phyloP scores from a whole-genome alignment of 1,140 invertebrate species.

The Bombus sylvicola region DNA sequence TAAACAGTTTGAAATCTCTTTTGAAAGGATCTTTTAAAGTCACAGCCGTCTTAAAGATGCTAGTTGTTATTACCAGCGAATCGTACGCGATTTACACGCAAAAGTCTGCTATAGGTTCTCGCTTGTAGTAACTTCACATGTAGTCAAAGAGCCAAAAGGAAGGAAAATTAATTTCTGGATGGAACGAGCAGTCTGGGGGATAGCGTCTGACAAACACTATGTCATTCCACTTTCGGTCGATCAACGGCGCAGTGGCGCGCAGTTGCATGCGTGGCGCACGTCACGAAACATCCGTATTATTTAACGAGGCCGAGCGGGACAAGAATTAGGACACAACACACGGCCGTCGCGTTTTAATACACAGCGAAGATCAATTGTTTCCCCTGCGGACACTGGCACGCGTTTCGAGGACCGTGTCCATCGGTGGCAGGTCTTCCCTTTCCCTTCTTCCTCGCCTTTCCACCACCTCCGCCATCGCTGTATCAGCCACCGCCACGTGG shows the following conservation, averaged over 20 bases:
- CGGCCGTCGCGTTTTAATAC: slow-evolving; percentile 10
- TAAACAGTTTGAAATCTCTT: too few relatives aligned
- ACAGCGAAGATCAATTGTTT: slow-evolving; percentile 32
- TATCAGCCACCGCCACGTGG: slow-evolving; percentile 61
- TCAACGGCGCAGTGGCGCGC: not conserved
- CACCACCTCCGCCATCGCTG: slow-evolving; percentile 6
- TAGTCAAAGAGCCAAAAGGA: not conserved
- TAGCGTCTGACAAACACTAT: not conserved
- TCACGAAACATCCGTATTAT: slow-evolving; percentile 31
- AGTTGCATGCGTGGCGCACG: slow-evolving; percentile 15
- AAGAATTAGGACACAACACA: slow-evolving; percentile 36
- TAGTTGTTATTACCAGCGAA: too few relatives aligned
- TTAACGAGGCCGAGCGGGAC: slow-evolving; percentile 24
- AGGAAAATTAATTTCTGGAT: not conserved
- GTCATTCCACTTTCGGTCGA: slow-evolving; percentile 9
- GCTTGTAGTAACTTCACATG: too few relatives aligned
- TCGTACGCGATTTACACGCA: too few relatives aligned
- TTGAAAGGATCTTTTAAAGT: too few relatives aligned
- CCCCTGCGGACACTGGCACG: not conserved
- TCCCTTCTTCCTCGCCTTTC: not conserved
- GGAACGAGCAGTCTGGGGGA: not conserved
- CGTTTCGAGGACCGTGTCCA: not conserved
- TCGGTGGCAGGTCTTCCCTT: not conserved
- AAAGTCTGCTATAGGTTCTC: too few relatives aligned
- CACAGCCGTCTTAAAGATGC: too few relatives aligned